Evolutionary conservation across 92 coral and sea anemone species (phyloP), one percentile per base, ranked within the genome.

Genomic region (Parazoanthus darwini): DNA sequence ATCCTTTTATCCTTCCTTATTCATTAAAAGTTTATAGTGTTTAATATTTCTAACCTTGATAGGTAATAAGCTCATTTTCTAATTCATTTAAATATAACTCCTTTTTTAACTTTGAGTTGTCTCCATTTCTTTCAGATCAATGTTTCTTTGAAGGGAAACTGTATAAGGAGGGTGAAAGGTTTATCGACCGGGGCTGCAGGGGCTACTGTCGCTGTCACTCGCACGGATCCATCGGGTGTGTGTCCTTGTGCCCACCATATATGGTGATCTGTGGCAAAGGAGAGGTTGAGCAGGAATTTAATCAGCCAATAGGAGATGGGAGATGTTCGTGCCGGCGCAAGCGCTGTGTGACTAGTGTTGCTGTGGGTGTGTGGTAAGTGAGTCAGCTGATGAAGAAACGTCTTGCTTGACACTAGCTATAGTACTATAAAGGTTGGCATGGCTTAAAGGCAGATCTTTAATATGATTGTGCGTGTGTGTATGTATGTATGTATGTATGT

Each of bases 181-280:
- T 89, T 79, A 56, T 85, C 38, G 82, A 77, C 72, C 67, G 73
- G 9, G 58, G 46, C 20, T 91, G 93, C 80, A 73, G 82, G 11
- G 91, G 78, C 8, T 25, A 38, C 3, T 91, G 93, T 73, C 77
- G 86, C 33, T 91, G 93, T 35, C 33, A 82, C n/a, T 14, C 39
- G 14, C 51, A 43, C 37, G 91, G 89, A 3, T 42, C 71, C 8
- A 58, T 78, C 14, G 33, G 59, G 43, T 91, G 93, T 46, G 87
- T 88, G 2, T 85, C 91, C 16, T 72, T 91, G 38, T 91, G 93
- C 50, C 93, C 93, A 11, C 93, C 93, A 23, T 16, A 46, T 22
- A 88, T 65, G 74, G 91, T 86, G 22, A 37, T 9, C 8, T 91
- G 93, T 44, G 82, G 82, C 4, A 78, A 83, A 36, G 84, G 86